Base-by-base conservation (phyloP, 2,888 invertebrate species). In the Luffia ferchaultella region DNA sequence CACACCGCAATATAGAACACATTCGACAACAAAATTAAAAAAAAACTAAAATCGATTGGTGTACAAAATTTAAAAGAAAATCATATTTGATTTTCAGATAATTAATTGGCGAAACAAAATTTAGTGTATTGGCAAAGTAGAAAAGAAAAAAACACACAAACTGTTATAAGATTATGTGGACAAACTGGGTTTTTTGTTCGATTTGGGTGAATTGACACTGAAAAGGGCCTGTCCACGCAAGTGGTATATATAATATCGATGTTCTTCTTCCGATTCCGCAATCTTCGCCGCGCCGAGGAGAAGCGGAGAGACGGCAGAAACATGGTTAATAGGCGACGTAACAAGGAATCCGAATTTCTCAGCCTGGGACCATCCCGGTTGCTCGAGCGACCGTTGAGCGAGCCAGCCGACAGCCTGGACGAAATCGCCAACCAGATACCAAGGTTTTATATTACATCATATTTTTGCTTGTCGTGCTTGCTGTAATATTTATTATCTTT, bases 181-280 rank as follows among this genome's bases (percentile, higher is more conserved):
- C n/a, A n/a, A n/a, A n/a, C n/a, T n/a, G n/a, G n/a, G n/a, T n/a
- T n/a, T n/a, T n/a, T n/a, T n/a, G n/a, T n/a, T n/a, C n/a, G n/a
- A n/a, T n/a, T n/a, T n/a, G n/a, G n/a, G n/a, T n/a, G n/a, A n/a
- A 51, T 51, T 50, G 51, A 45, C 50, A 45, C 51, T 51, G 42
- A 40, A 40, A 45, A 50, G 20, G 46, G 52, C 46, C 18, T 51
- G 55, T 49, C 17, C 49, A 54, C 52, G 46, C 55, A 61, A n/a
- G n/a, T n/a, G n/a, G n/a, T n/a, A n/a, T 61, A 65, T 85, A 91
- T 89, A 86, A 95, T 95, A 95, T 95, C 95, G 87, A 90, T 95
- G 89, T 95, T 95, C 89, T 95, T 95, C 92, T 95, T 95, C 85
- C 95, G 95, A 64, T 90, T 95, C 76, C 95, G 93, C 89, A 94